phyloP scores from a whole-genome alignment of 37 sponge, comb jelly and placozoan species.

The Petrosia ficiformis region DNA sequence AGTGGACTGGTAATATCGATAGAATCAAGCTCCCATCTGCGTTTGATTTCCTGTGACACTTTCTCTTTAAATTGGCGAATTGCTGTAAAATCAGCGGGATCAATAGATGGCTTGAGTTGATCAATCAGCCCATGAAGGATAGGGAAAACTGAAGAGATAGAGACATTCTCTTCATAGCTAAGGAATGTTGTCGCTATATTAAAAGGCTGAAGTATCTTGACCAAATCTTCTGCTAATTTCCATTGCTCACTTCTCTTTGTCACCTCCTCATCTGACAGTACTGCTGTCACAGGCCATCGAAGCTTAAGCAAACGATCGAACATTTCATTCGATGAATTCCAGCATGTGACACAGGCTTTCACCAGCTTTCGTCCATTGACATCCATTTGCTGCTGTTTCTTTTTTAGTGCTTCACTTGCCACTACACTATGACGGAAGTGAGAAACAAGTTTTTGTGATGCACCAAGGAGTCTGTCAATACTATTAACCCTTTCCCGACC shows the following conservation, averaged over 20 bases:
- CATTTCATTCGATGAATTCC: constrained; percentile 7
- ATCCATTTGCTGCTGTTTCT: too few species aligned
- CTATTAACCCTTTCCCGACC: not conserved
- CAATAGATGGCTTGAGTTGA: not conserved
- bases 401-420: too few species aligned
- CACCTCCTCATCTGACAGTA: not conserved
- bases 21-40: not conserved
- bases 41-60: not conserved
- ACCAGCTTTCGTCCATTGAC: too few species aligned
- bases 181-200: constrained; percentile 7
- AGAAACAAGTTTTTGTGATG: constrained; percentile 1
- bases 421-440: too few species aligned
- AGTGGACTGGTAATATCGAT: too few species aligned
- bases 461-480: not conserved
- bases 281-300: not conserved
- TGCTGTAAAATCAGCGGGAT: not conserved
- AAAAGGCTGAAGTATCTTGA: not conserved
- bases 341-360: too few species aligned
- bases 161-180: constrained; percentile 7
- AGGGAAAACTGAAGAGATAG: not conserved
- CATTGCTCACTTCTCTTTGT: not conserved
- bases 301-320: not conserved
- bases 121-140: not conserved
- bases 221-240: not conserved
- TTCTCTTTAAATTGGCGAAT: not conserved